Evolutionary conservation across 2,113 vertebrate genomes (phyloP), one percentile per base, ranked within the genome.

Genomic region (Dasyurus viverrinus): DNA sequence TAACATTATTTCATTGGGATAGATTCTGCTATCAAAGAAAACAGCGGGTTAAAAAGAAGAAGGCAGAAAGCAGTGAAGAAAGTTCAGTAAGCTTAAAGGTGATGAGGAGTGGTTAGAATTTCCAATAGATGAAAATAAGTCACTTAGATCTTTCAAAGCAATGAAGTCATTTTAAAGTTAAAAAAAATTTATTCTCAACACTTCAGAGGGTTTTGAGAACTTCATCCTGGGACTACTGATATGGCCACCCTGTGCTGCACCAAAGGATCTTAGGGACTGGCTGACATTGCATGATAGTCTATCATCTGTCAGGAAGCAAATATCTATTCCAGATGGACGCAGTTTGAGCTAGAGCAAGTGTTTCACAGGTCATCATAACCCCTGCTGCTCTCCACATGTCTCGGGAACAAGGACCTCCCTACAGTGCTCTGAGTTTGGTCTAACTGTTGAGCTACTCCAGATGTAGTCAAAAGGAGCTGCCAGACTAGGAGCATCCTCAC

Each of bases 111-210:
- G 95, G 94, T 96, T 97, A 95, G 95, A 97, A 97, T 96, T 97
- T 95, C 94, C 89, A 55, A 93, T 94, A 97, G 93, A 97, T 96
- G 92, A 97, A 93, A 91, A 93, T 93, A 92, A 95, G 89, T 55
- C 91, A 46, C 96, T 97, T 93, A 97, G 97, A 97, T 97, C 97
- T 95, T 97, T 97, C 93, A 97, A 94, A 97, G 96, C 94, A 84
- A 92, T 46, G 54, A 95, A 93, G 90, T 96, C 95, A 76, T 97
- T 97, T 97, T 96, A 94, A 94, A 90, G 92, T 96, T 90, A 95
- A 97, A 93, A 97, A 57, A 92, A 22, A n/a, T n/a, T 22, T 84
- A 84, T 47, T 90, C 93, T 97, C 6, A 0, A 68, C 95, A 76
- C 91, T 95, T 96, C 91, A 22, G 97, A 94, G 93, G 95, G 94